Percentiles rank a stretch among this genome's conserved stretches.
phyloP scores from a whole-genome alignment of 2,888 invertebrate species.

The Boloria selene region DNA sequence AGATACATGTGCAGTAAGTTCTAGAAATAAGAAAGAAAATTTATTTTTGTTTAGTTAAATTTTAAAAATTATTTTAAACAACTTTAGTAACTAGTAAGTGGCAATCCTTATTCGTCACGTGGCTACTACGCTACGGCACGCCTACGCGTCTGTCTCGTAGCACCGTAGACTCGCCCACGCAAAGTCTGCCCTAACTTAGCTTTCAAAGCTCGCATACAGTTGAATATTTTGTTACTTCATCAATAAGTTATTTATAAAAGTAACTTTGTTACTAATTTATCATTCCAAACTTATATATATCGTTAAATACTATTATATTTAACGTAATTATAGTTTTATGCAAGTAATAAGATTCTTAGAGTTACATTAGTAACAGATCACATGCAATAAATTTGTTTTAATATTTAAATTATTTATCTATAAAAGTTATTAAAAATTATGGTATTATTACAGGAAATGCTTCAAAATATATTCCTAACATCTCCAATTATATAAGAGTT shows the following conservation, averaged over 20 bases:
- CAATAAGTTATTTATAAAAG: neutral
- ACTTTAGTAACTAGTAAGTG: neutral
- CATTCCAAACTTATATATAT: neutral
- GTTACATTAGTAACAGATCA: too few species aligned
- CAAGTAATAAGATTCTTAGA: too few species aligned
- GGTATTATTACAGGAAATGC: too few species aligned
- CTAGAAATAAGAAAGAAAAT: conserved; percentile 10
- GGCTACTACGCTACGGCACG: conserved; percentile 68
- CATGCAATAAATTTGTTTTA: too few species aligned
- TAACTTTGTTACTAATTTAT: neutral
- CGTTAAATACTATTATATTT: neutral
- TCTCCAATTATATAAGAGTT: too few species aligned
- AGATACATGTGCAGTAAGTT: conserved; percentile 16
- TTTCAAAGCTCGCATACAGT: conserved; percentile 37
- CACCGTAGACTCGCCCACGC: conserved; percentile 78
- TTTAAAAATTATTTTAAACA: neutral
- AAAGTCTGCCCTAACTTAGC: conserved; percentile 49
- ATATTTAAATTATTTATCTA: too few species aligned
- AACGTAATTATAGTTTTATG: too few species aligned
- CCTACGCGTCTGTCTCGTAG: conserved; percentile 78
- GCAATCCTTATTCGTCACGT: conserved; percentile 50
- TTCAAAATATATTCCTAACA: too few species aligned
- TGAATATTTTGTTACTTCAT: neutral
- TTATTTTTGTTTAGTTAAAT: neutral
- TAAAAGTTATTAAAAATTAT: too few species aligned